These are phyloP conservation scores for Ceramica pisi DNA, from an alignment of 2,888 invertebrate genomes.

Conservation along the genomic window DNA sequence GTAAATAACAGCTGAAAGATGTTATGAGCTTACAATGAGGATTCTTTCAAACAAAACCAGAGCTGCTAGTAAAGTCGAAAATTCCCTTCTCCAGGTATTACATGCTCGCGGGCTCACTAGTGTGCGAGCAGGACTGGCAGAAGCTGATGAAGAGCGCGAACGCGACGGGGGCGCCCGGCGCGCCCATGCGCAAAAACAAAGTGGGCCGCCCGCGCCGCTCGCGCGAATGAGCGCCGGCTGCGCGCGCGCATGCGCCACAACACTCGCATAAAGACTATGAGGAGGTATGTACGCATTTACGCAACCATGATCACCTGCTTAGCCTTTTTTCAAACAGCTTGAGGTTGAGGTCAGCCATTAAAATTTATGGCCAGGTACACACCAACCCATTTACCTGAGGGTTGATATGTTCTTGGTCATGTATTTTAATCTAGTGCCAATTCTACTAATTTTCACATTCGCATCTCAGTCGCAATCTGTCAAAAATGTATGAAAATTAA, in stretches of 20 bases:
- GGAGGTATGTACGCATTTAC: slow-evolving; percentile 80
- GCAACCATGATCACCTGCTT: background rate
- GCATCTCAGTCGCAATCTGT: too few relatives aligned
- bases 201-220: slow-evolving; percentile 96
- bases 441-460: too few relatives aligned
- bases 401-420: too few relatives aligned
- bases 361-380: too few relatives aligned
- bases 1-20: too few relatives aligned
- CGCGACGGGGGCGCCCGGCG: slow-evolving; percentile 90
- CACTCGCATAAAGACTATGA: slow-evolving; percentile 87
- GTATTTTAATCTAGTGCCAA: too few relatives aligned
- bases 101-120: slow-evolving; percentile 96
- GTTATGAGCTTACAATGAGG: background rate
- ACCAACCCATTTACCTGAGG: too few relatives aligned
- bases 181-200: slow-evolving; percentile 96
- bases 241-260: slow-evolving; percentile 73
- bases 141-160: slow-evolving; percentile 96
- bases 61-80: background rate
- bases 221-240: slow-evolving; percentile 94
- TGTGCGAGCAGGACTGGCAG: slow-evolving; percentile 99
- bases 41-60: background rate
- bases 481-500: too few relatives aligned
- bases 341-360: too few relatives aligned
- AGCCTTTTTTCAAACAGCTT: too few relatives aligned
- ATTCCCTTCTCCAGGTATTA: slow-evolving; percentile 92